Base-by-base conservation (phyloP, 2,113 vertebrate genomes). In the Melanerpes formicivorus region DNA sequence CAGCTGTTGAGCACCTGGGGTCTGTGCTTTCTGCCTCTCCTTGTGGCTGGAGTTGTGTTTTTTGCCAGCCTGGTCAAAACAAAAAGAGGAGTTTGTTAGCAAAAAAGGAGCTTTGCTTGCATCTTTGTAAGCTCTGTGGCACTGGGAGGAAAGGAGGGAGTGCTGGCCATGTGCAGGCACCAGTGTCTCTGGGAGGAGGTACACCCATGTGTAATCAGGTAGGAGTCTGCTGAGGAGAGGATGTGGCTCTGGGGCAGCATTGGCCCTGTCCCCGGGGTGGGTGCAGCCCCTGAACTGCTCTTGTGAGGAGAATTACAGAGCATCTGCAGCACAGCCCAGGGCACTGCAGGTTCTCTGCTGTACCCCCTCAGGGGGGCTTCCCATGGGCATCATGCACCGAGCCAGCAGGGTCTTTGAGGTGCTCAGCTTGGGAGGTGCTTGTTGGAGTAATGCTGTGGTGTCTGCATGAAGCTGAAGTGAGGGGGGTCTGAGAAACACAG, bases 401-500 rank as follows among this genome's bases (percentile, higher is more conserved):
- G 50, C 46, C 55, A 32, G 14, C 42, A 19, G 15, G 21, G 27
- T 32, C 54, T 63, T 84, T 71, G 18, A 87, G 48, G 34, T 76
- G n/a, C 52, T 74, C 67, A 72, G 52, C 5, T 46, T 82, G 25
- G 2, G 18, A 87, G 81, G 29, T 83, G 44, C 59, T 92, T 54
- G 25, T 52, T 18, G 54, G 40, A 67, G 0, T 21, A 48, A 23
- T 37, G 37, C 50, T 71, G 69, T 62, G 42, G 48, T 37, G 63
- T 29, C 71, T 30, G 1, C 50, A 46, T 56, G 84, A 75, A 63
- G 32, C 84, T 88, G 44, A 74, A 80, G 55, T 2, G 10, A 59
- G 62, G 29, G 32, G 11, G 88, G 89, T 92, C 81, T 89, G 86
- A 69, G 88, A 93, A 93, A 37, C 55, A 67, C 67, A 59, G 62